A percentile compares a stretch with the other conserved stretches of the same genome.
Evolutionary conservation across 2,888 invertebrate genomes (phyloP).

Genomic region (Ganaspis brasiliensis): DNA sequence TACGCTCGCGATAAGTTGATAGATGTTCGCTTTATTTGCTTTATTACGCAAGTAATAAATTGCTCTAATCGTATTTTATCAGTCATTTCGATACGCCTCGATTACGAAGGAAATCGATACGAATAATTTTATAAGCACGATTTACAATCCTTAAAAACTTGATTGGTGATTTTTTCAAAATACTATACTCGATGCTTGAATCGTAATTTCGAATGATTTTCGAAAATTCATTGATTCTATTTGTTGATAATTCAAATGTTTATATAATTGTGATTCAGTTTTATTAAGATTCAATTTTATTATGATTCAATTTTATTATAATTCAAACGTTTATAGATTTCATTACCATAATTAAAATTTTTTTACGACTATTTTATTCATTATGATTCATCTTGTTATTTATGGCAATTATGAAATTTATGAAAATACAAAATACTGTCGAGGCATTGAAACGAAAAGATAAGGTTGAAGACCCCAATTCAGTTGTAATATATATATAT

Average conservation of each 20-base stretch:
- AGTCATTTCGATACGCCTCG: conserved; percentile 37
- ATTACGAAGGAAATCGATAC: conserved; percentile 38
- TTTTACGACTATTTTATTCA: neutral
- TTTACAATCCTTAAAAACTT: neutral
- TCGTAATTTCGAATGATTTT: too few species aligned
- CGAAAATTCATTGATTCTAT: too few species aligned
- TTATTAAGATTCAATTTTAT: too few species aligned
- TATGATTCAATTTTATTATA: too few species aligned
- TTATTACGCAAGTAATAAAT: conserved; percentile 39
- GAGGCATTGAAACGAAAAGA: neutral
- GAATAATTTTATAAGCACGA: conserved; percentile 17
- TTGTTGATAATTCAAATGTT: too few species aligned
- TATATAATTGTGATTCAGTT: too few species aligned
- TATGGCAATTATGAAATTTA: conserved; percentile 4
- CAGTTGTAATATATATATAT: conserved; percentile 3
- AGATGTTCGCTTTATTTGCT: conserved; percentile 38
- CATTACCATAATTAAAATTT: too few species aligned
- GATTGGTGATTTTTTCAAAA: too few species aligned
- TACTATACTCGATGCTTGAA: too few species aligned
- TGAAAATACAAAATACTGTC: neutral
- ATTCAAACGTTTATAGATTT: too few species aligned
- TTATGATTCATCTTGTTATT: conserved; percentile 17
- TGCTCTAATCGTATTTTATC: conserved; percentile 37
- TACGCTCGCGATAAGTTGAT: neutral
- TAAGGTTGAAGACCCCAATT: conserved; percentile 33